Conservation (phyloP, 1,140 invertebrate genomes). For the Nautilus pompilius region DNA sequence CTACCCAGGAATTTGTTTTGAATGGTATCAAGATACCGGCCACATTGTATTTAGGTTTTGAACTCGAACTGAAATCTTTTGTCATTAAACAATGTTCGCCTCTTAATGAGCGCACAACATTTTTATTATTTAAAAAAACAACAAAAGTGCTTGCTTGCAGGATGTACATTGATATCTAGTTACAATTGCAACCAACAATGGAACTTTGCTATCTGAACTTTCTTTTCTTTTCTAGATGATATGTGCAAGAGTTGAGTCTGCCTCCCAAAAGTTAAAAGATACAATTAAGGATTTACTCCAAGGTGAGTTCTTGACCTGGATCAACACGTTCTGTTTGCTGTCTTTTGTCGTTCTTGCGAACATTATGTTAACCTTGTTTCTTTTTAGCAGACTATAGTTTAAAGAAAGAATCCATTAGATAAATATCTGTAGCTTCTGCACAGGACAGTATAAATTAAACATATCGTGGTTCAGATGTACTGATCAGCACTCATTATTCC, state of each 20-base stretch:
- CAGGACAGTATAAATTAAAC: too few species aligned
- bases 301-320: conserved; percentile 8
- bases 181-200: neutral
- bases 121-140: neutral
- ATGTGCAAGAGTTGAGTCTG: conserved; percentile 61
- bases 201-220: neutral
- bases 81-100: neutral
- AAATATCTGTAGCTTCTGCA: too few species aligned
- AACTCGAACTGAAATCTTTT: neutral
- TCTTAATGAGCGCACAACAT: neutral
- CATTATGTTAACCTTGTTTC: conserved; percentile 9
- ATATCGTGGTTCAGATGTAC: too few species aligned
- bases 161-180: neutral
- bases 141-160: neutral
- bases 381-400: conserved; percentile 45
- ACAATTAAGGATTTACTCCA: conserved; percentile 18
- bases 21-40: too few species aligned
- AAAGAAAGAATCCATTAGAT: too few species aligned
- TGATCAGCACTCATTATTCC: too few species aligned
- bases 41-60: neutral
- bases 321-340: neutral
- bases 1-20: too few species aligned
- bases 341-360: neutral
- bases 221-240: conserved; percentile 65
- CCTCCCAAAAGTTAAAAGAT: conserved; percentile 32